Conservation (phyloP, 2,113 vertebrate species). For the Serinus canaria region DNA sequence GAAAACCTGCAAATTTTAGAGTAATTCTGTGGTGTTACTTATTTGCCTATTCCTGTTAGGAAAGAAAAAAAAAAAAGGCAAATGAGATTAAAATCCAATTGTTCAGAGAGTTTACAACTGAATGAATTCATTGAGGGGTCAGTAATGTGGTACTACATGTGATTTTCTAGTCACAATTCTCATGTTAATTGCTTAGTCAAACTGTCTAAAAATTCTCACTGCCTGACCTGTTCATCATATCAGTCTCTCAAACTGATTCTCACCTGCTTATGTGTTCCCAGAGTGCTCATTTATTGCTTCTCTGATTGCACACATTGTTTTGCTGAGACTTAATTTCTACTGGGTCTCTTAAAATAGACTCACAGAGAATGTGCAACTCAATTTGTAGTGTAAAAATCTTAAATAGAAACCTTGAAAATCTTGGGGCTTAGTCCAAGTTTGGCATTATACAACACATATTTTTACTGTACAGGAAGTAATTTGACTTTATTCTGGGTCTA, state of each 20-base stretch:
- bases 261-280: background rate
- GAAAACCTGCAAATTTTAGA: background rate
- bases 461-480: background rate
- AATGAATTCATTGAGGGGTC: background rate
- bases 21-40: background rate
- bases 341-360: slow-evolving; percentile 11
- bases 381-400: background rate
- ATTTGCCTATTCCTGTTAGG: background rate
- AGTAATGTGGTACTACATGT: background rate
- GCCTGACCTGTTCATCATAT: background rate
- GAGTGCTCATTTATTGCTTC: slow-evolving; percentile 23
- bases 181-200: background rate
- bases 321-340: slow-evolving; percentile 1
- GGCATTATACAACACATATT: background rate
- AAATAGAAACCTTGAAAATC: background rate
- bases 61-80: background rate
- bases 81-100: background rate
- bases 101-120: background rate
- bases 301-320: slow-evolving; percentile 29
- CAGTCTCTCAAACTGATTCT: background rate
- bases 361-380: background rate
- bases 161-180: background rate
- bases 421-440: background rate
- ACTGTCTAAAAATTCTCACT: background rate
- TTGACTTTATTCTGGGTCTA: background rate